phyloP scores from a whole-genome alignment of 2,113 vertebrate species.

The Henicopernis longicauda region DNA sequence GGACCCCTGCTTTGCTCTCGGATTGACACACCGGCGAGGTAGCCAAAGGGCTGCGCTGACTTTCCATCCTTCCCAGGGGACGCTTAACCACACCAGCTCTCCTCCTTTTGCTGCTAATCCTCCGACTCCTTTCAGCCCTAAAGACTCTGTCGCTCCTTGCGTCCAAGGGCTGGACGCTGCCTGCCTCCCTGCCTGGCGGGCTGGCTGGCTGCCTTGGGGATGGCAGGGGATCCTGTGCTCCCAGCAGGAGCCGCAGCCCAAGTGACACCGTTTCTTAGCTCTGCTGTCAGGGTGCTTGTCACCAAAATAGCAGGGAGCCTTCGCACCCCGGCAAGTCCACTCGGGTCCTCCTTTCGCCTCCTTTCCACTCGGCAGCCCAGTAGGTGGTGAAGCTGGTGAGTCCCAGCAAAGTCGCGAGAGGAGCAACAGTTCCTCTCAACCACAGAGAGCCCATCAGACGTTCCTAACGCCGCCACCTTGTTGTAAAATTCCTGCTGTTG shows the following conservation, averaged over 20 bases:
- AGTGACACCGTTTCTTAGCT: background rate
- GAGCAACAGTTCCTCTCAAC: background rate
- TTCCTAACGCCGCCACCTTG: rapidly evolving
- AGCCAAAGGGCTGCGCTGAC: background rate
- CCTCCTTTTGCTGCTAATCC: background rate
- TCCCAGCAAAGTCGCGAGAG: background rate
- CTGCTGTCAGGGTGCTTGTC: background rate
- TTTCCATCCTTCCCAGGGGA: background rate
- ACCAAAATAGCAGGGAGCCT: background rate
- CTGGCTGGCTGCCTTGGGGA: background rate
- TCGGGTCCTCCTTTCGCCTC: background rate
- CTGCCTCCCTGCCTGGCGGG: background rate
- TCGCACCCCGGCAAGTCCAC: background rate
- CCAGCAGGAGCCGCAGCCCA: background rate
- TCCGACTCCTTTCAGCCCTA: background rate
- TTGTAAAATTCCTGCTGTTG: background rate
- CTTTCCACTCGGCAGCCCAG: background rate
- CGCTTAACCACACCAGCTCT: background rate
- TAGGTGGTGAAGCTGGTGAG: background rate
- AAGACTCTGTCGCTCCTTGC: rapidly evolving
- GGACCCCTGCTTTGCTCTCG: background rate
- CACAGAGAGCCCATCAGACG: background rate
- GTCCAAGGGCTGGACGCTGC: background rate
- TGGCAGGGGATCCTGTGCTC: background rate
- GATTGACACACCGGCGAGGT: rapidly evolving